Conservation (phyloP, 2,113 vertebrate species). For the Thermophis baileyi region DNA sequence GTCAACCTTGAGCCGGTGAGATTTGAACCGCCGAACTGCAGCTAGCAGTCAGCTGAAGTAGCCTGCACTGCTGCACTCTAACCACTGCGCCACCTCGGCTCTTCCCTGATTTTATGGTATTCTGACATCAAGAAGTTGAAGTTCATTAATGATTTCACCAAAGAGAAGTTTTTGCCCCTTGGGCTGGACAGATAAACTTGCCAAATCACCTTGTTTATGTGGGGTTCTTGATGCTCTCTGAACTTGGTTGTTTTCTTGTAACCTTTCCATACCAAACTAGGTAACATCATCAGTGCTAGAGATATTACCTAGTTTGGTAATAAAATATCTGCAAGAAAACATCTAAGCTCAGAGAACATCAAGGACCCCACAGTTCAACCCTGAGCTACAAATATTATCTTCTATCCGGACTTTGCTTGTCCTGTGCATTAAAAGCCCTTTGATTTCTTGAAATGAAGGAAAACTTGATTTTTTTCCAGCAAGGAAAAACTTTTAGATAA, state of each 20-base stretch:
- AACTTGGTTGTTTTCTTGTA: not conserved
- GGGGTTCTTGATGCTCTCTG: not conserved
- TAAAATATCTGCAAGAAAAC: not conserved
- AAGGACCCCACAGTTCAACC: not conserved
- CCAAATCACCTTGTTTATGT: not conserved
- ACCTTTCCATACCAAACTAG: not conserved
- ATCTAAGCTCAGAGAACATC: not conserved
- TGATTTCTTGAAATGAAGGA: not conserved
- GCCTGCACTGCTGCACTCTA: too few species aligned
- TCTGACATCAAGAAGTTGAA: not conserved
- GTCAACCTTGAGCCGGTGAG: too few species aligned
- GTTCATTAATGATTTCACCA: not conserved
- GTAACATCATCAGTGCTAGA: not conserved
- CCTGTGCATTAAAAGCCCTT: not conserved
- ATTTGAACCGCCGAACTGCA: too few species aligned
- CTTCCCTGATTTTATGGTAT: not conserved
- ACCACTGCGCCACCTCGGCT: too few species aligned
- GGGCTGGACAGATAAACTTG: not conserved
- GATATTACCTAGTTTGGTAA: not conserved
- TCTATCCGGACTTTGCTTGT: not conserved
- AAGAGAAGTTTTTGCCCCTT: not conserved
- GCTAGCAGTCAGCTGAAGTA: too few species aligned
- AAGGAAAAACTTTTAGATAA: not conserved
- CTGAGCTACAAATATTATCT: not conserved
- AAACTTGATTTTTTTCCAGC: not conserved